Evolutionary conservation across 2,888 invertebrate species (phyloP), one percentile per base, ranked within the genome.

Genomic region (Orchestes rusci): DNA sequence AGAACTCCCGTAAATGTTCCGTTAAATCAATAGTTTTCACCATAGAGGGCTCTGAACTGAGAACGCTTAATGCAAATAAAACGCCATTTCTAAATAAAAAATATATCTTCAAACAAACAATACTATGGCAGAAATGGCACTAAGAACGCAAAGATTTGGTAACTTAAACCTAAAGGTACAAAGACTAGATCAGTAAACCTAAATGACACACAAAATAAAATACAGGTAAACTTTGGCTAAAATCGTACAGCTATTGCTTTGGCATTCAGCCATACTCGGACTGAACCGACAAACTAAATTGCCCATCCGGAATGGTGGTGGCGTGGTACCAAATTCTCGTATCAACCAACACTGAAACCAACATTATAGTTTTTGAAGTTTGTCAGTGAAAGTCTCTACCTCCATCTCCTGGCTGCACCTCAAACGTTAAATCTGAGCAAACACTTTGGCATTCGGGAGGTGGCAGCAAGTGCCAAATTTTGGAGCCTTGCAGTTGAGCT

Each of bases 251-350:
- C n/a, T n/a, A n/a, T n/a, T n/a, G n/a, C n/a, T n/a, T n/a, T n/a
- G n/a, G n/a, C n/a, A 85, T 57, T 23, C 10, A 23, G 10, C 93
- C 92, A 70, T 92, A 93, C 66, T 93, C 93, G 0, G 93, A 93
- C 56, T 92, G 91, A 46, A 93, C 80, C 10, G 91, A 89, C 31
- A 93, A 72, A 54, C 91, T 89, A 58, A 93, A 82, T 60, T 85
- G 79, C 4, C 84, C 84, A 53, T 83, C 81, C 33, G 83, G 78
- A 44, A 92, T 84, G 54, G 75, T 79, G 27, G 93, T 93, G 39
- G 84, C 80, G 66, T 93, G 92, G 65, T 92, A 93, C 93, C 93
- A 94, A 49, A 87, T 76, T 56, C 92, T 79, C 1, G 93, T 93
- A 62, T 94, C 92, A 39, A 93, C 72, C 45, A 93, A 73, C 47